Percentiles rank a stretch among this genome's conserved stretches.
These are phyloP conservation scores for Allacma fusca DNA, from an alignment of 2,888 invertebrate species.

Conservation along the genomic window DNA sequence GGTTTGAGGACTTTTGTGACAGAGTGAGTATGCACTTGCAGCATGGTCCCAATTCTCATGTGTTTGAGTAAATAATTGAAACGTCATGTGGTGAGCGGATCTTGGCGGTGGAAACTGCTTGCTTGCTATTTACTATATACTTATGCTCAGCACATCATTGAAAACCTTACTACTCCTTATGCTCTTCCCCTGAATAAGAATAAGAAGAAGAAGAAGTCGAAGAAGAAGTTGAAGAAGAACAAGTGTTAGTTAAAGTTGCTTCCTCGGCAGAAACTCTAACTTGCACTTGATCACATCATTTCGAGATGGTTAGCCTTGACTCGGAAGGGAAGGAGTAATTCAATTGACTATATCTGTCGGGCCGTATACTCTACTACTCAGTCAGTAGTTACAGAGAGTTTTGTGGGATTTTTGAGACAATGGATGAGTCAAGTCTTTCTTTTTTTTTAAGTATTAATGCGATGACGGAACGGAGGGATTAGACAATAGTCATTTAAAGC, in stretches of 20 bases:
- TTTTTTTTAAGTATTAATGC: too few species aligned
- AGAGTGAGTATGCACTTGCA: slow-evolving; percentile 4
- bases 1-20: background rate
- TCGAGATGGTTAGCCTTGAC: too few species aligned
- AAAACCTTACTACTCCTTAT: background rate
- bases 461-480: background rate
- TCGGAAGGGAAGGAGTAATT: too few species aligned
- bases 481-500: background rate
- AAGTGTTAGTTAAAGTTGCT: too few species aligned
- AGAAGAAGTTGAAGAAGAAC: too few species aligned
- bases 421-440: too few species aligned
- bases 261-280: background rate
- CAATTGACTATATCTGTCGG: too few species aligned
- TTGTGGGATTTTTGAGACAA: too few species aligned
- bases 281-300: background rate
- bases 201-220: background rate
- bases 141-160: too few species aligned
- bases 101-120: slow-evolving; percentile 2
- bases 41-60: background rate
- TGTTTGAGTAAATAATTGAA: slow-evolving; percentile 46
- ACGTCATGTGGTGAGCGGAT: slow-evolving; percentile 50
- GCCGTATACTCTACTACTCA: too few species aligned
- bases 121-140: too few species aligned
- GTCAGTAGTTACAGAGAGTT: too few species aligned
- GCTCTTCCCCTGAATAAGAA: background rate